Conservation (phyloP, 1,140 invertebrate genomes). For the Notospermus geniculatus region DNA sequence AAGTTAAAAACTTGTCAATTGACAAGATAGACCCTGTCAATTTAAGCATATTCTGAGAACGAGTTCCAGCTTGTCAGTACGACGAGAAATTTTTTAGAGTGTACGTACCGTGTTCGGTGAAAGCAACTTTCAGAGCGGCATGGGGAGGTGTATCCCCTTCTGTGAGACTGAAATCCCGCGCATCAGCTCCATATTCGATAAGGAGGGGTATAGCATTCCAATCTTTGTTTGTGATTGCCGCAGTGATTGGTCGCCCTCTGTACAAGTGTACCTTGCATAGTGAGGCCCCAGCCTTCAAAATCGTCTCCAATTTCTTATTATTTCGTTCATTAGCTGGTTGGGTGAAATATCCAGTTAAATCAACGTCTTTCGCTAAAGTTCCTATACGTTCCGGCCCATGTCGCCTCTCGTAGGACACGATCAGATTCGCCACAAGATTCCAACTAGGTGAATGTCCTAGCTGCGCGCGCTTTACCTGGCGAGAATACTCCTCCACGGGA, state of each 20-base stretch:
- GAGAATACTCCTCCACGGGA: slow-evolving; percentile 22
- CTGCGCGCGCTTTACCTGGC: slow-evolving; percentile 23
- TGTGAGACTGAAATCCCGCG: slow-evolving; percentile 24
- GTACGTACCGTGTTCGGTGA: too few relatives aligned
- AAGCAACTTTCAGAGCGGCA: slow-evolving; percentile 33
- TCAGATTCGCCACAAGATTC: slow-evolving; percentile 30
- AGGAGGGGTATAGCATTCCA: slow-evolving; percentile 30
- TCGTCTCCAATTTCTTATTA: not conserved
- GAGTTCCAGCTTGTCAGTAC: too few relatives aligned
- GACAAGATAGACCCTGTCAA: too few relatives aligned
- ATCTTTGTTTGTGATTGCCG: slow-evolving; percentile 28
- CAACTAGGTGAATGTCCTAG: too few relatives aligned
- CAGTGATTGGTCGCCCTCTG: slow-evolving; percentile 20
- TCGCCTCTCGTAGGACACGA: slow-evolving; percentile 25
- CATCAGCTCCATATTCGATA: slow-evolving; percentile 29
- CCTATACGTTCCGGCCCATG: slow-evolving; percentile 15
- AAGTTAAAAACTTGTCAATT: too few relatives aligned
- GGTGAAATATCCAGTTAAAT: slow-evolving; percentile 17
- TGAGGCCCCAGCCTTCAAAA: not conserved
- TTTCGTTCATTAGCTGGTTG: slow-evolving; percentile 11
- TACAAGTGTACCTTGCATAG: slow-evolving; percentile 2
- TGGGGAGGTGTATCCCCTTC: slow-evolving; percentile 39
- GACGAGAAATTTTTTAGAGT: too few relatives aligned
- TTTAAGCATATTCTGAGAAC: too few relatives aligned
- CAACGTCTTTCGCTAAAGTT: slow-evolving; percentile 30